Evolutionary conservation across 2,888 invertebrate genomes (phyloP).

Genomic region (Macrophya alboannulata): DNA sequence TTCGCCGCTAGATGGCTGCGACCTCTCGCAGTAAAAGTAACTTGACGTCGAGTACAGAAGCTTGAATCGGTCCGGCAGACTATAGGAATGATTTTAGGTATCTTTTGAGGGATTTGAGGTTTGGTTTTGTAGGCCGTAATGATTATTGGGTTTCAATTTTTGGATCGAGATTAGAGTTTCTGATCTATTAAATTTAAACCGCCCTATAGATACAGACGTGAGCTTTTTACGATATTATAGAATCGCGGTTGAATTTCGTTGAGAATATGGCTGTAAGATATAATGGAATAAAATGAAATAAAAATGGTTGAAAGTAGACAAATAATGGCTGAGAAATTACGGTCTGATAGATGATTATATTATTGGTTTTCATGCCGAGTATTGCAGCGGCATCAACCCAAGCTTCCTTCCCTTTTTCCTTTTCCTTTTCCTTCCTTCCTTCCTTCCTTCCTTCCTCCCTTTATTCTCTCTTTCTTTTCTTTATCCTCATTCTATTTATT

Average conservation of each 20-base stretch:
- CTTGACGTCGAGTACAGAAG: not conserved
- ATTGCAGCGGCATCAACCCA: not conserved
- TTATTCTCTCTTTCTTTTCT: not conserved
- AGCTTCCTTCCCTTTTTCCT: conserved; percentile 3
- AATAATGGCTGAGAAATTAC: conserved; percentile 32
- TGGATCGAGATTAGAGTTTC: not conserved
- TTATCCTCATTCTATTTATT: conserved; percentile 31
- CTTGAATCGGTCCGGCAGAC: no score
- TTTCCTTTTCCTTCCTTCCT: not conserved
- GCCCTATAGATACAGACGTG: no score
- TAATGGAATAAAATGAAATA: not conserved
- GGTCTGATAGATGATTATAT: conserved; percentile 32
- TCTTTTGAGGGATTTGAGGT: not conserved
- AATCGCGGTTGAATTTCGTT: not conserved
- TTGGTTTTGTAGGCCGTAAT: not conserved
- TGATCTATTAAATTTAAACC: not conserved
- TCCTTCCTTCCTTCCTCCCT: not conserved
- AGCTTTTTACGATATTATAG: no score
- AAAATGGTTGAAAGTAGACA: not conserved
- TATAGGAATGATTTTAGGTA: not conserved
- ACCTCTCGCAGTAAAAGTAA: not conserved
- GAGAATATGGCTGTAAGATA: not conserved
- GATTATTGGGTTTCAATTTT: not conserved
- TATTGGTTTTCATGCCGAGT: conserved; percentile 35
- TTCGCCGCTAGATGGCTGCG: not conserved